phyloP scores from a whole-genome alignment of 2,113 vertebrate species.

The Silurus asotus region DNA sequence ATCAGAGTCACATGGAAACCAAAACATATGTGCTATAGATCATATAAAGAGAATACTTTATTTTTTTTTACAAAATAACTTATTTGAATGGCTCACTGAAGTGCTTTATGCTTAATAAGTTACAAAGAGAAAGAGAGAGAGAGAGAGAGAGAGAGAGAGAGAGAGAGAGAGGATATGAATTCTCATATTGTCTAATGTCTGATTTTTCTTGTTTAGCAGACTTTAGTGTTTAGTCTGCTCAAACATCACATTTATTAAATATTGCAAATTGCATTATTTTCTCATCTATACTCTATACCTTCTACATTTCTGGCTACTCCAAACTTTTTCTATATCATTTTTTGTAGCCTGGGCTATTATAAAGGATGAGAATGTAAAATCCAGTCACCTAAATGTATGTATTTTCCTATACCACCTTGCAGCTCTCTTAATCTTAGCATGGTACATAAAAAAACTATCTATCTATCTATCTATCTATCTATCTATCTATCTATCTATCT shows the following conservation, averaged over 20 bases:
- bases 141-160: background rate
- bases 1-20: slow-evolving; percentile 2
- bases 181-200: too few species aligned
- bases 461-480: background rate
- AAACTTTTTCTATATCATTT: slow-evolving; percentile 35
- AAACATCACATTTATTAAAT: background rate
- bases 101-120: background rate
- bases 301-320: slow-evolving; percentile 19
- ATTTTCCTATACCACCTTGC: slow-evolving; percentile 21
- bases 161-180: too few species aligned
- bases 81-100: background rate
- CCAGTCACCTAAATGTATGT: background rate
- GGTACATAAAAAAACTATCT: background rate
- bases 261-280: slow-evolving; percentile 6
- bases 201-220: too few species aligned
- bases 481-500: too few species aligned
- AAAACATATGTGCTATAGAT: slow-evolving; percentile 8
- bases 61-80: background rate
- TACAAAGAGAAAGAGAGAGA: background rate
- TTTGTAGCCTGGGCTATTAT: slow-evolving; percentile 16
- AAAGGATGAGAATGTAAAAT: slow-evolving; percentile 34
- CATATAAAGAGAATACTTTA: background rate
- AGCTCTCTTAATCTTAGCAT: slow-evolving; percentile 1
- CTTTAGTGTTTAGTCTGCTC: too few species aligned
- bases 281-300: slow-evolving; percentile 4